These are phyloP conservation scores for Benitochromis conjunctus DNA, from an alignment of 2,113 vertebrate genomes.

Conservation along the genomic window DNA sequence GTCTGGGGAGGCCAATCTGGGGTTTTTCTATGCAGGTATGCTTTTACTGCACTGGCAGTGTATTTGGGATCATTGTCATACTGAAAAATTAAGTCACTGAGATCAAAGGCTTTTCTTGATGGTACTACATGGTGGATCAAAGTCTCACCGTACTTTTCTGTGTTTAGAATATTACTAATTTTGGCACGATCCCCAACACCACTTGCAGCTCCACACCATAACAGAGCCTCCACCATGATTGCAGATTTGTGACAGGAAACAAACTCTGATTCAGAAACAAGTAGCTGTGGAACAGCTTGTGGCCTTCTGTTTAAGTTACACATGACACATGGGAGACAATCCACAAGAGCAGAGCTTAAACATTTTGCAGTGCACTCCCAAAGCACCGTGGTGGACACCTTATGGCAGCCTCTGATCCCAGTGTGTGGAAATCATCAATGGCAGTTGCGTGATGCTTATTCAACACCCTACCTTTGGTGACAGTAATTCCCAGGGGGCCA, in stretches of 20 bases:
- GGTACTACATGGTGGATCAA: background rate
- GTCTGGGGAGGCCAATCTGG: background rate
- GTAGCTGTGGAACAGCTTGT: background rate
- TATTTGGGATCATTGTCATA: background rate
- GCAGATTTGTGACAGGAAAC: background rate
- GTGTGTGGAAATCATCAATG: constrained; percentile 1
- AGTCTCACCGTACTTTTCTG: background rate
- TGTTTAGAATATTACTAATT: background rate
- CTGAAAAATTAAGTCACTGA: background rate
- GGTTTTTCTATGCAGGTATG: background rate
- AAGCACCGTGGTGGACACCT: background rate
- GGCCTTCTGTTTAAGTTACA: background rate
- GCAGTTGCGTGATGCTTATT: background rate
- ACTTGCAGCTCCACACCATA: background rate
- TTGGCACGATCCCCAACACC: background rate
- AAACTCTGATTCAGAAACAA: background rate
- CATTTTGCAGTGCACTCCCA: background rate
- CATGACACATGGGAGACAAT: background rate
- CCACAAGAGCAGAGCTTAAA: background rate
- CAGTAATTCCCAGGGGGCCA: background rate
- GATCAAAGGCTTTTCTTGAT: background rate
- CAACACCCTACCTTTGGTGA: background rate
- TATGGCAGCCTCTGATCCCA: background rate
- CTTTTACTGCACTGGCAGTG: background rate
- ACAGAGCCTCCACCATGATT: background rate